Evolutionary conservation across 1,140 invertebrate genomes (phyloP).

Genomic region (Bursaphelenchus mucronatus): DNA sequence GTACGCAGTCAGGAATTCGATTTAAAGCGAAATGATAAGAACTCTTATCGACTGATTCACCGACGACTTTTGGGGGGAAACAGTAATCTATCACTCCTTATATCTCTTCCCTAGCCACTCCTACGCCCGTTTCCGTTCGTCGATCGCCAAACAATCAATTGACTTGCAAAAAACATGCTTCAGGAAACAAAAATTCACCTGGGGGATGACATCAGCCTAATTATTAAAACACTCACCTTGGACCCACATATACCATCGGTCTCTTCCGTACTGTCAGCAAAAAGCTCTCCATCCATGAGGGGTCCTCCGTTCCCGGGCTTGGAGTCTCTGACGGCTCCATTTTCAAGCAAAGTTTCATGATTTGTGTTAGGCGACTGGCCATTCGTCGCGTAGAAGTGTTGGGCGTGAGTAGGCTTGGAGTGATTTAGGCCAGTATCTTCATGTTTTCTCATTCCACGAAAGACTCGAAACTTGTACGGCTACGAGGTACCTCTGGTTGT

Average conservation of each 20-base stretch:
- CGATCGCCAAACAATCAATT: background rate
- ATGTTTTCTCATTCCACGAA: too few species aligned
- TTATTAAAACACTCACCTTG: constrained; percentile 3
- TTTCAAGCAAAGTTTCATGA: too few species aligned
- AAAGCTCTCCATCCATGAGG: background rate
- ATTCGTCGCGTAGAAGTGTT: too few species aligned
- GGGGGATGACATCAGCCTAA: background rate
- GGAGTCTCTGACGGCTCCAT: too few species aligned
- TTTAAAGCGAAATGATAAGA: background rate
- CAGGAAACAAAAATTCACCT: background rate
- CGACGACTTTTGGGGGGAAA: constrained; percentile 8
- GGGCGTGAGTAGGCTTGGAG: too few species aligned
- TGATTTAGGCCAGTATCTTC: too few species aligned
- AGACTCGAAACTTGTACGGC: too few species aligned
- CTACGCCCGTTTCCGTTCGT: background rate
- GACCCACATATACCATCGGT: constrained; percentile 20
- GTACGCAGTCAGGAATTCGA: background rate
- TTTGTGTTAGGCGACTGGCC: too few species aligned
- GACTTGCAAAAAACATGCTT: constrained; percentile 2
- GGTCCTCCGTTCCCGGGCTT: too few species aligned
- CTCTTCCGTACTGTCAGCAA: constrained; percentile 4
- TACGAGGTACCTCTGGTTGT: too few species aligned
- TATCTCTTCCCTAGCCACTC: constrained; percentile 1
- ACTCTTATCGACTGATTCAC: constrained; percentile 1
- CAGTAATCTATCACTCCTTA: background rate